Evolutionary conservation across 2,113 vertebrate genomes (phyloP).

Genomic region (Mobula hypostoma): DNA sequence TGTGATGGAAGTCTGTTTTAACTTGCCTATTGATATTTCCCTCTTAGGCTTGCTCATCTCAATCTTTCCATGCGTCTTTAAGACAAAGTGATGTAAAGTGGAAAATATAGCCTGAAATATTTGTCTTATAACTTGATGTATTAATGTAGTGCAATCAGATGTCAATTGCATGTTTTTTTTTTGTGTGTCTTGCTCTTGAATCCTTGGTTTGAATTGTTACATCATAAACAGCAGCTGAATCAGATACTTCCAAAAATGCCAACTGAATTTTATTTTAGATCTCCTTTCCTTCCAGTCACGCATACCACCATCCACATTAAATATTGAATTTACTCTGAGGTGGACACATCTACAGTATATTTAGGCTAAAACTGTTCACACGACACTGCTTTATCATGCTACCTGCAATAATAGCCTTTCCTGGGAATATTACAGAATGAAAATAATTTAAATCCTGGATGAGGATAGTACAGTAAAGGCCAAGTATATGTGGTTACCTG

Average conservation of each 20-base stretch:
- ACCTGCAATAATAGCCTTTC: background rate
- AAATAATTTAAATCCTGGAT: background rate
- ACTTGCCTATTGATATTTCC: background rate
- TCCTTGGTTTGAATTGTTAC: background rate
- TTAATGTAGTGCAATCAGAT: background rate
- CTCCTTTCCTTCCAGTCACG: background rate
- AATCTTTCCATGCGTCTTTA: background rate
- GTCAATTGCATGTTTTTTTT: background rate
- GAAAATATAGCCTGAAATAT: background rate
- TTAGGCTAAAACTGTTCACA: slow-evolving; percentile 13
- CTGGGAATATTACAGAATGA: background rate
- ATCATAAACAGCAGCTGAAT: background rate
- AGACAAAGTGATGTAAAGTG: background rate
- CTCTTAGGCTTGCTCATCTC: background rate
- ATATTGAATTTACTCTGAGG: slow-evolving; percentile 15
- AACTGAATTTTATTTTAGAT: slow-evolving; percentile 16
- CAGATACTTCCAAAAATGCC: background rate
- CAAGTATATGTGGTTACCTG: slow-evolving; percentile 5
- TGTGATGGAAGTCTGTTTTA: background rate
- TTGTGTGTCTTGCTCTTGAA: background rate
- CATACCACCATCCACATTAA: background rate
- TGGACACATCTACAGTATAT: background rate
- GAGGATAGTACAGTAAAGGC: background rate
- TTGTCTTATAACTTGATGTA: background rate
- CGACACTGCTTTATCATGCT: background rate